Conservation (phyloP, 1,140 invertebrate species). For the Pseudoatta argentina region DNA sequence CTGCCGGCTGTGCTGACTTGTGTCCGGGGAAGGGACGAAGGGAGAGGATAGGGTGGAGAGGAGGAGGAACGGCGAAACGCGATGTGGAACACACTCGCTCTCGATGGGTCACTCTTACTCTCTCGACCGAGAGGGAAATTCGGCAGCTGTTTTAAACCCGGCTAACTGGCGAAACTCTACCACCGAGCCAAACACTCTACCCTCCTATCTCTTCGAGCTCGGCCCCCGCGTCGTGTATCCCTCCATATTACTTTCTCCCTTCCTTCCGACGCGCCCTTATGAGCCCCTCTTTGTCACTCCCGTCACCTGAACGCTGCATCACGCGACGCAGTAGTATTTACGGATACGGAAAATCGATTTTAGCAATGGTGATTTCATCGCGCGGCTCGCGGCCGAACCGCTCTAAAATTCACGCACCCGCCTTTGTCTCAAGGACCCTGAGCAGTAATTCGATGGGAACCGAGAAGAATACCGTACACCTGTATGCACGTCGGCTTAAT, state of each 20-base stretch:
- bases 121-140: slow-evolving; percentile 85
- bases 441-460: slow-evolving; percentile 24
- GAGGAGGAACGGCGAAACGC: slow-evolving; percentile 57
- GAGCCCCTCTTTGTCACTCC: slow-evolving; percentile 57
- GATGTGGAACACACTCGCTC: slow-evolving; percentile 84
- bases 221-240: neutral
- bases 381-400: neutral
- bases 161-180: slow-evolving; percentile 82
- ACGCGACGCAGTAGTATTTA: slow-evolving; percentile 50
- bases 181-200: slow-evolving; percentile 71
- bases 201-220: slow-evolving; percentile 18
- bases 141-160: slow-evolving; percentile 85
- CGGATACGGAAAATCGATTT: slow-evolving; percentile 57
- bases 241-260: slow-evolving; percentile 9
- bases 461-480: neutral
- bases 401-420: slow-evolving; percentile 51
- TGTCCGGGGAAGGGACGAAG: slow-evolving; percentile 32
- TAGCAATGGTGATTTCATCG: slow-evolving; percentile 57
- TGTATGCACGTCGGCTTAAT: slow-evolving; percentile 16
- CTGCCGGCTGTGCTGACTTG: slow-evolving; percentile 71
- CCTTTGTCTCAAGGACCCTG: slow-evolving; percentile 45
- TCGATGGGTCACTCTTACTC: slow-evolving; percentile 86
- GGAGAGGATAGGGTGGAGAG: too few relatives aligned
- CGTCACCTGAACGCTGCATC: slow-evolving; percentile 37
- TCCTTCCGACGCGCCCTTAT: slow-evolving; percentile 30